Evolutionary conservation across 2,797 vertebrate genomes (phyloP).

Genomic region (Tapirus indicus): DNA sequence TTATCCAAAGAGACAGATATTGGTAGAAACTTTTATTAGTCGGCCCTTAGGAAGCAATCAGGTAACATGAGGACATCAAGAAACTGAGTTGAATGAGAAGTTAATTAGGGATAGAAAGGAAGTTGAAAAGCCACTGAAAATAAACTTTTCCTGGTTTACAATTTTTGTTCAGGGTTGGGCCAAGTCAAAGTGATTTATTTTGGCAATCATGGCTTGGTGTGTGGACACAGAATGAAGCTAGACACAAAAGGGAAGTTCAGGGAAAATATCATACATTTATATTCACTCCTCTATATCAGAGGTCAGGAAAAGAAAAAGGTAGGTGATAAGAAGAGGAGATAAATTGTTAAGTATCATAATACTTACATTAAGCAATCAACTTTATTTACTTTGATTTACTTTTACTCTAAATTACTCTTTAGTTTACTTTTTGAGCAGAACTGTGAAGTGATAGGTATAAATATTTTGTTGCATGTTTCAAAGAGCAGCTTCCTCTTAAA

Average conservation of each 20-base stretch:
- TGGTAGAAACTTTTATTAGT: background rate
- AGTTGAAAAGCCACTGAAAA: background rate
- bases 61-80: background rate
- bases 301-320: background rate
- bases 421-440: background rate
- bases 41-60: background rate
- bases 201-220: background rate
- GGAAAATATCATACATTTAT: background rate
- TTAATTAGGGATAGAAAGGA: background rate
- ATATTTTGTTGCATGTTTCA: background rate
- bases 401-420: background rate
- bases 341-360: background rate
- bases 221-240: background rate
- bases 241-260: background rate
- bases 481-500: background rate
- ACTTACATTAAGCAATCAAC: background rate
- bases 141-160: background rate
- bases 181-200: background rate
- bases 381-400: slow-evolving; percentile 11
- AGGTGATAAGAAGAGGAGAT: background rate
- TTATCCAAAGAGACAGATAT: background rate
- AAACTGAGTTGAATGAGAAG: background rate
- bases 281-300: background rate
- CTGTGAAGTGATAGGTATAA: background rate
- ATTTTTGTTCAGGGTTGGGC: background rate